Evolutionary conservation across 2,888 invertebrate species (phyloP), one percentile per base, ranked within the genome.

Genomic region (Antheraea yamamai): DNA sequence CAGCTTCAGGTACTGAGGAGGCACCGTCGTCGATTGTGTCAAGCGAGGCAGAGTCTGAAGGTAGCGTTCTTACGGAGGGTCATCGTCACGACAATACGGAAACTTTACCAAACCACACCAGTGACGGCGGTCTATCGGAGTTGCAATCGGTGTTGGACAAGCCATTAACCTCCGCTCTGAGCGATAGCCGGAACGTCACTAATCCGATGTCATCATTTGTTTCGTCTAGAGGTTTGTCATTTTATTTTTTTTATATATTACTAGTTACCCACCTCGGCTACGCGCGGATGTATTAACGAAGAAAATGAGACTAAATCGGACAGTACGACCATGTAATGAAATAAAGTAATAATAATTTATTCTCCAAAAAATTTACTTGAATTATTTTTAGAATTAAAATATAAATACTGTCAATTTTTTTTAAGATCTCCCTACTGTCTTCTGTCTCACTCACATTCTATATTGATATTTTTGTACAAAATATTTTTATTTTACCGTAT

Each of bases 21-120:
- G 91, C 94, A n/a, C 92, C 93, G 20, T 92, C 93, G 18, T 94
- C 94, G 3, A 92, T 95, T 92, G 93, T 94, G 58, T 94, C 94
- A 2, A 94, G 94, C 74, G 95, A 95, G 78, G 93, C 92, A 4
- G 94, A 95, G 78, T 95, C 94, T 0, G 95, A 94, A 75, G 92
- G 90, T 78, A 93, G 94, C 76, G 84, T 91, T 30, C 79, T 92
- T 30, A 90, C 92, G 0, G 94, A 94, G 68, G 85, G 85, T 18
- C 84, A 81, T 20, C 84, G 91, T 1, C 87, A 88, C 76, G 77
- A 78, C 2, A 91, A 90, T 51, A 74, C 78, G 30, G 64, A 66
- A 30, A 30, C 16, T 66, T 58, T 76, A 64, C 52, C 79, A 20
- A 78, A 80, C 23, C 76, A 82, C n/a, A 76, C 75, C 61, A 82